Conservation (phyloP, 2,113 vertebrate genomes). For the Raja brachyura region DNA sequence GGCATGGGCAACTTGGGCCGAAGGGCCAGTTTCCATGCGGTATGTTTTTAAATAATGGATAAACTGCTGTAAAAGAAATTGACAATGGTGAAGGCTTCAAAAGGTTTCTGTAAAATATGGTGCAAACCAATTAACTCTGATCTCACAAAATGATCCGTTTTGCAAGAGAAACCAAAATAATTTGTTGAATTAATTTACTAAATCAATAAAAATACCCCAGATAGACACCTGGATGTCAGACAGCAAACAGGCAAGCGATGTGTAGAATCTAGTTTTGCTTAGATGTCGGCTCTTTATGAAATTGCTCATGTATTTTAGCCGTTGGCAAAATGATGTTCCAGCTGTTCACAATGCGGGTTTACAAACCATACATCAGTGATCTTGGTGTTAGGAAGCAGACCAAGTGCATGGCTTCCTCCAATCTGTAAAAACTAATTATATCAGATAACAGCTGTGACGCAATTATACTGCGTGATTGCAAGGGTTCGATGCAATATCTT, state of each 20-base stretch:
- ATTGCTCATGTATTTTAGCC: neutral
- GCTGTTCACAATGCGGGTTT: neutral
- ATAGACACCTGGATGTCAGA: neutral
- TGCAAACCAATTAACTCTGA: neutral
- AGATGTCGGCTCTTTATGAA: neutral
- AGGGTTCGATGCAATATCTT: neutral
- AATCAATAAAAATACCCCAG: neutral
- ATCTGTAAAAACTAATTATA: neutral
- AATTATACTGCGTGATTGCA: neutral
- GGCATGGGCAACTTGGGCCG: too few species aligned
- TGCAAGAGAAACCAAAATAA: neutral
- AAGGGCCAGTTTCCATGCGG: too few species aligned
- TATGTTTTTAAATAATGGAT: too few species aligned
- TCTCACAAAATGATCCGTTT: neutral
- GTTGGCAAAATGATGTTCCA: neutral
- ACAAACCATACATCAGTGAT: neutral
- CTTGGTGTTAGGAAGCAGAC: neutral
- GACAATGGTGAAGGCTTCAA: neutral
- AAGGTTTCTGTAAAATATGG: neutral
- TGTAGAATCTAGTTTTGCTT: neutral
- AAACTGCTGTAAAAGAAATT: too few species aligned
- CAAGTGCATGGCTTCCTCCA: neutral
- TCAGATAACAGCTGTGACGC: neutral
- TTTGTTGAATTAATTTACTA: neutral
- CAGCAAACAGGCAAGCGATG: neutral